Conservation (phyloP, 2,113 vertebrate species). For the Megaptera novaeangliae region DNA sequence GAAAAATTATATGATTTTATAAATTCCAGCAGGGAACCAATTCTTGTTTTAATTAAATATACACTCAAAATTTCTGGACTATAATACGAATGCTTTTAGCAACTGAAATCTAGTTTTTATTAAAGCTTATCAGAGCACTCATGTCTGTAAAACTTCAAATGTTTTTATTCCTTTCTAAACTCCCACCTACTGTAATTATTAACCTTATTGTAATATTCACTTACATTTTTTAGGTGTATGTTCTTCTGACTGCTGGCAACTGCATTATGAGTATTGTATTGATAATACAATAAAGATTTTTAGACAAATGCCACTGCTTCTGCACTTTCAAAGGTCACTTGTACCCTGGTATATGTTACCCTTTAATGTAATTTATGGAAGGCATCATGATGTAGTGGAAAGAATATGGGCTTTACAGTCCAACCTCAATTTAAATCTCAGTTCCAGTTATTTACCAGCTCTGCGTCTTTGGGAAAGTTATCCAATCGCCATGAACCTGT, state of each 20-base stretch:
- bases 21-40: constrained; percentile 18
- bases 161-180: constrained; percentile 18
- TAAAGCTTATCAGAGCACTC: constrained; percentile 9
- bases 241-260: constrained; percentile 15
- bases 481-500: not conserved
- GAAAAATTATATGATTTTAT: constrained; percentile 43
- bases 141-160: constrained; percentile 27
- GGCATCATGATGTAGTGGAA: not conserved
- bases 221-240: not conserved
- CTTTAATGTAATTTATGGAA: not conserved
- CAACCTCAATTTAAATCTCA: not conserved
- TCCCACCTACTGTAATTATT: not conserved
- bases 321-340: not conserved
- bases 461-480: not conserved
- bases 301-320: not conserved
- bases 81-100: not conserved
- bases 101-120: constrained; percentile 3
- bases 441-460: not conserved
- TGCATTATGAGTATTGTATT: not conserved
- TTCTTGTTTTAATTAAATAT: constrained; percentile 32
- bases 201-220: not conserved
- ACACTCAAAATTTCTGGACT: constrained; percentile 16
- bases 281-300: not conserved
- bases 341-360: not conserved
- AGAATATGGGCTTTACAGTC: not conserved